Percentiles rank a stretch among this genome's conserved stretches.
phyloP scores from a whole-genome alignment of 2,797 vertebrate species.

The Spinibarbus caldwelli region DNA sequence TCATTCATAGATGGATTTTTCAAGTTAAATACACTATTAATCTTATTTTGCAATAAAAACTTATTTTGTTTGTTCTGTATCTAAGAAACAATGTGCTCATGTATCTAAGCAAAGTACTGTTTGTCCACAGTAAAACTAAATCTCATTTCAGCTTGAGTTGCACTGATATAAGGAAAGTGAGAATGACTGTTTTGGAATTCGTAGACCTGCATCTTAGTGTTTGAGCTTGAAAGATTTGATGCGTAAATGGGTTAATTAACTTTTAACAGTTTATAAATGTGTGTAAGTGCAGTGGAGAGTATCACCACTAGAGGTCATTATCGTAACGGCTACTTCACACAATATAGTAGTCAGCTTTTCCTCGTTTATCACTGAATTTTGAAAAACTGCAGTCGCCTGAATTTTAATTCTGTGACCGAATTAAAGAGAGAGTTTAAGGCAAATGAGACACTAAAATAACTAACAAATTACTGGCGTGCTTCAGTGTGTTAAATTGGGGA shows the following conservation, averaged over 20 bases:
- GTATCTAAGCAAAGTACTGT: neutral
- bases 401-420: neutral
- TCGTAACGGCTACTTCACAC: neutral
- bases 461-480: neutral
- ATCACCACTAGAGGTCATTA: constrained; percentile 25
- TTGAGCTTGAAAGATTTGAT: neutral
- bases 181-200: neutral
- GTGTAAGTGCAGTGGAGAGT: neutral
- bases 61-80: neutral
- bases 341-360: neutral
- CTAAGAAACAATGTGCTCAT: neutral
- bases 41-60: neutral
- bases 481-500: neutral
- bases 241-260: neutral
- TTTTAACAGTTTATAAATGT: neutral
- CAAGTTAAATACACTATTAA: neutral
- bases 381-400: neutral
- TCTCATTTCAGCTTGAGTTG: neutral
- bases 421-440: neutral
- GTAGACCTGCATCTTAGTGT: neutral
- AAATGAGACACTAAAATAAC: neutral
- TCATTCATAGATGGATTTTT: neutral
- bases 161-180: neutral
- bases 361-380: neutral
- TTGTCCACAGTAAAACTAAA: neutral